Conservation (phyloP, 2,888 invertebrate genomes). For the Balanococcus diminutus region DNA sequence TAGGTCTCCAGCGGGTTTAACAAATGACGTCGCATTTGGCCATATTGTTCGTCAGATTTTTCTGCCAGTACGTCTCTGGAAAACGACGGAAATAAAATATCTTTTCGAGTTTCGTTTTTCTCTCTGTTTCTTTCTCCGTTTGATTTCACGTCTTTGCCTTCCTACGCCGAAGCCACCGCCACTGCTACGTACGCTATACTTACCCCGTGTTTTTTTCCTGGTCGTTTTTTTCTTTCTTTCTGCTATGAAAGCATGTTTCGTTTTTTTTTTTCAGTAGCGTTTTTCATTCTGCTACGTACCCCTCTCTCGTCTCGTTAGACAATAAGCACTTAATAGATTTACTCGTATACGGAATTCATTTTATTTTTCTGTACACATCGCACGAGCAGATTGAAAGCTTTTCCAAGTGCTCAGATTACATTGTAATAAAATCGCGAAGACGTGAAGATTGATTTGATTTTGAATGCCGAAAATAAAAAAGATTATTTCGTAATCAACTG, state of each 20-base stretch:
- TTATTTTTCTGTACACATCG: constrained; percentile 22
- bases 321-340: constrained; percentile 32
- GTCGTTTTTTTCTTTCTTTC: neutral
- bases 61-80: constrained; percentile 22
- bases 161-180: too few species aligned
- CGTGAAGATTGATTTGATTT: constrained; percentile 25
- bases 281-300: neutral
- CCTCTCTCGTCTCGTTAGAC: neutral
- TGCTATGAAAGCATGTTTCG: neutral
- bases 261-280: neutral
- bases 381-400: neutral
- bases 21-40: constrained; percentile 42
- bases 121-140: neutral
- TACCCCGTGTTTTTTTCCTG: neutral
- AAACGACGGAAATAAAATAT: constrained; percentile 36
- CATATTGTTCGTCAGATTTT: constrained; percentile 40
- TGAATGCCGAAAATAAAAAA: constrained; percentile 28
- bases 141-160: too few species aligned
- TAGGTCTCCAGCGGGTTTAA: constrained; percentile 38
- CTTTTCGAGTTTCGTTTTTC: constrained; percentile 18
- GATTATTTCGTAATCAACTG: constrained; percentile 17
- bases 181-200: too few species aligned
- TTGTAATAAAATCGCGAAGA: constrained; percentile 9
- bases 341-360: constrained; percentile 16
- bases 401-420: constrained; percentile 1